Evolutionary conservation across 2,888 invertebrate genomes (phyloP).

Genomic region (Junonia oenone): DNA sequence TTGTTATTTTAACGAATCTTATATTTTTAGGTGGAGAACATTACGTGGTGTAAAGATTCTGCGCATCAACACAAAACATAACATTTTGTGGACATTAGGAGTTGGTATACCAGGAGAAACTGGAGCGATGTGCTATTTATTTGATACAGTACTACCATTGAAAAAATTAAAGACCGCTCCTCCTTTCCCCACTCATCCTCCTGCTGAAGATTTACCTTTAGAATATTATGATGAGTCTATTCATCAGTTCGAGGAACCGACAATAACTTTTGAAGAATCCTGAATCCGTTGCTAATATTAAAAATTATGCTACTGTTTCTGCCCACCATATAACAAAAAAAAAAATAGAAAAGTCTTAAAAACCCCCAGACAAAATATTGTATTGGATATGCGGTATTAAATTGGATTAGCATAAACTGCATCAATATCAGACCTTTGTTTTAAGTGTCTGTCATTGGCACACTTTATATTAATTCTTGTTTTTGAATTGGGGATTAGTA

Average conservation of each 20-base stretch:
- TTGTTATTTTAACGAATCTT: neutral
- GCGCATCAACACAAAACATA: slow-evolving; percentile 95
- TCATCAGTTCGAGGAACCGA: slow-evolving; percentile 86
- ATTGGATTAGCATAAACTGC: no score
- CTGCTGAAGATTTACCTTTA: slow-evolving; percentile 81
- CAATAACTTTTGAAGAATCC: slow-evolving; percentile 81
- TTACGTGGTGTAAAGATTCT: slow-evolving; percentile 86
- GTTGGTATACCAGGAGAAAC: slow-evolving; percentile 90
- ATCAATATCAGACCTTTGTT: no score
- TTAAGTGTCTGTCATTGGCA: no score
- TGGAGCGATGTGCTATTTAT: slow-evolving; percentile 88
- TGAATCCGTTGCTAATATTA: no score
- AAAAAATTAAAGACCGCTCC: slow-evolving; percentile 81
- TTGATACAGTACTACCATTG: slow-evolving; percentile 86
- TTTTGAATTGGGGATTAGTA: no score
- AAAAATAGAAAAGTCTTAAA: no score
- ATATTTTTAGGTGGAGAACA: slow-evolving; percentile 74
- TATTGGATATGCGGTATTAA: no score
- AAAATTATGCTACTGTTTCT: no score
- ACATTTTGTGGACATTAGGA: slow-evolving; percentile 93
- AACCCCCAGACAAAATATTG: no score
- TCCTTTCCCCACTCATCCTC: slow-evolving; percentile 89
- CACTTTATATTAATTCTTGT: no score
- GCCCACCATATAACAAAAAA: neutral
- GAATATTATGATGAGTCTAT: slow-evolving; percentile 88